These are phyloP conservation scores for Pogonomyrmex californicus DNA, from an alignment of 1,140 invertebrate species.

Conservation along the genomic window DNA sequence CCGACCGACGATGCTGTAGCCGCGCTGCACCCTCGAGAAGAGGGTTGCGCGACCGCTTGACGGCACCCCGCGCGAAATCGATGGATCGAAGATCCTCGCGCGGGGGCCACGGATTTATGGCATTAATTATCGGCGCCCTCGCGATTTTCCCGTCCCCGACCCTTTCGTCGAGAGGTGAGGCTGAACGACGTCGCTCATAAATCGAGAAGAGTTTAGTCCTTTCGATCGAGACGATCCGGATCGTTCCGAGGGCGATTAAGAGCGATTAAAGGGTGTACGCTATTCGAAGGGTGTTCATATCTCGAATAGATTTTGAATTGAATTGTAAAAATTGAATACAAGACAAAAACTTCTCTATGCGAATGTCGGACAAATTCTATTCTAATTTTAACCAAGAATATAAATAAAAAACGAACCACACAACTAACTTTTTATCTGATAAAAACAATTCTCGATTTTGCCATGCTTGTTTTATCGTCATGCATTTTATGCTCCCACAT, in stretches of 20 bases:
- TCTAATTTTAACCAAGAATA: not conserved
- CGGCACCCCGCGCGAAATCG: slow-evolving; percentile 64
- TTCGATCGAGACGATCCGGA: slow-evolving; percentile 19
- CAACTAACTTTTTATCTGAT: not conserved
- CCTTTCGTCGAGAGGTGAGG: slow-evolving; percentile 41
- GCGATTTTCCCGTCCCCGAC: slow-evolving; percentile 7
- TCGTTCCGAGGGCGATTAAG: slow-evolving; percentile 6
- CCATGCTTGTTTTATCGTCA: not conserved
- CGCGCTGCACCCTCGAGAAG: slow-evolving; percentile 35
- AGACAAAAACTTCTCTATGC: not conserved
- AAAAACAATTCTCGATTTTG: not conserved
- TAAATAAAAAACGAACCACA: not conserved
- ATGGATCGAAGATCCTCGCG: slow-evolving; percentile 75
- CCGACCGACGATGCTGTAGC: slow-evolving; percentile 68
- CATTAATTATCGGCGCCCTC: slow-evolving; percentile 73
- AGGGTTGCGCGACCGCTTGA: slow-evolving; percentile 6
- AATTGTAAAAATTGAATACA: slow-evolving; percentile 12
- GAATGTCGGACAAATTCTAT: not conserved
- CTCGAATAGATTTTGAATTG: not conserved
- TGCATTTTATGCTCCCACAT: too few relatives aligned
- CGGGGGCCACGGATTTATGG: slow-evolving; percentile 74
- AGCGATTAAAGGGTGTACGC: slow-evolving; percentile 3
- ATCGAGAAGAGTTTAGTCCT: slow-evolving; percentile 21
- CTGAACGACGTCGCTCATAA: slow-evolving; percentile 37
- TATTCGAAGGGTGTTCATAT: slow-evolving; percentile 4